A percentile compares a stretch with the other conserved stretches of the same genome.
Conservation (phyloP, 2,113 vertebrate genomes). For the Dicentrarchus labrax region DNA sequence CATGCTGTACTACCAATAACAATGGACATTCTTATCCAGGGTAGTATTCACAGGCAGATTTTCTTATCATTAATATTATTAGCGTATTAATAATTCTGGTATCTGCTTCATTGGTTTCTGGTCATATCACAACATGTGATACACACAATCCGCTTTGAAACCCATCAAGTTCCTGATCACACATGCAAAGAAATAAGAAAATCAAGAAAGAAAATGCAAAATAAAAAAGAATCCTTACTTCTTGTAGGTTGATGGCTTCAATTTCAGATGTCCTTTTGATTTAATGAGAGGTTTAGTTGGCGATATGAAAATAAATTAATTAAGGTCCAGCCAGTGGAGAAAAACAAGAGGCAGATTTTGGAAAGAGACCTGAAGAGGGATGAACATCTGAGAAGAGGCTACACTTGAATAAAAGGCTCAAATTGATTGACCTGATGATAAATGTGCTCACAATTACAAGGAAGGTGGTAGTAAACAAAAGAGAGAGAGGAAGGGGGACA, state of each 20-base stretch:
- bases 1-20: not conserved
- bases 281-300: not conserved
- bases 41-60: not conserved
- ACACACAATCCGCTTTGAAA: not conserved
- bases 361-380: conserved; percentile 6
- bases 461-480: conserved; percentile 61
- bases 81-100: no score
- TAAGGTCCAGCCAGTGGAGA: conserved; percentile 14
- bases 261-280: conserved; percentile 31
- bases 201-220: no score
- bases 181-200: conserved; percentile 14
- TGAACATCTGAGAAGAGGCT: conserved; percentile 30
- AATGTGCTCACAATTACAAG: conserved; percentile 63
- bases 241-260: conserved; percentile 14
- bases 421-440: conserved; percentile 68
- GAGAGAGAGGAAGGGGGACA: conserved; percentile 30
- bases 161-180: not conserved
- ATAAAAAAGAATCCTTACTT: conserved; percentile 76
- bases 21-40: not conserved
- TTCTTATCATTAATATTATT: not conserved
- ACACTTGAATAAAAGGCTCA: conserved; percentile 33
- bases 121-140: not conserved
- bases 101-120: not conserved
- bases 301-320: not conserved
- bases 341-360: not conserved